Evolutionary conservation across 2,113 vertebrate species (phyloP).

Genomic region (Urocolius indicus): DNA sequence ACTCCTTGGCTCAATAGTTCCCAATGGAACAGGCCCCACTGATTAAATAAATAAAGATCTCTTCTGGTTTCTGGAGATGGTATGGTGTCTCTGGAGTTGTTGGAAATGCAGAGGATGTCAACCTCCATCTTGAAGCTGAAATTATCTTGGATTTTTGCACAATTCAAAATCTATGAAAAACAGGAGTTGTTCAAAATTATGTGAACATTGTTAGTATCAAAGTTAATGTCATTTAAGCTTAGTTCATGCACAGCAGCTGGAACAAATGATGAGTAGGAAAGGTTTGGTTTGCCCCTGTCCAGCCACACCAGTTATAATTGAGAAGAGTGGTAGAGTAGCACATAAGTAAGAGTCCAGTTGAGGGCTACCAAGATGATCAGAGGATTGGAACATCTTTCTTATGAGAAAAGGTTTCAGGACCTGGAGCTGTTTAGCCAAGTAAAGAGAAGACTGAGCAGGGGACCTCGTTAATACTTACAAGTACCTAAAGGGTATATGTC

Average conservation of each 20-base stretch:
- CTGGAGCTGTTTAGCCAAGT: too few relatives aligned
- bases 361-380: too few relatives aligned
- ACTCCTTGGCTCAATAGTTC: neutral
- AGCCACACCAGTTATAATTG: neutral
- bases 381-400: too few relatives aligned
- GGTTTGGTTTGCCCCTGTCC: neutral
- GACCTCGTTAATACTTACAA: too few relatives aligned
- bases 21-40: neutral
- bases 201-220: neutral
- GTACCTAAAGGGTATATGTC: too few relatives aligned
- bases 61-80: neutral
- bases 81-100: neutral
- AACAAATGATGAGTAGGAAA: neutral
- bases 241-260: neutral
- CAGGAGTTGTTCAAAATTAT: neutral
- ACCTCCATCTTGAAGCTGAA: neutral
- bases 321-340: neutral
- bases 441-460: too few relatives aligned
- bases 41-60: neutral
- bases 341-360: neutral
- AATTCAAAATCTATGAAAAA: neutral
- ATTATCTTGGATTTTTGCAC: neutral
- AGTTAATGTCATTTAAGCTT: neutral
- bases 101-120: neutral
- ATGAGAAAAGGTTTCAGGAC: too few relatives aligned